Conservation (phyloP, 2,888 invertebrate genomes). For the Drosophila barbarae region DNA sequence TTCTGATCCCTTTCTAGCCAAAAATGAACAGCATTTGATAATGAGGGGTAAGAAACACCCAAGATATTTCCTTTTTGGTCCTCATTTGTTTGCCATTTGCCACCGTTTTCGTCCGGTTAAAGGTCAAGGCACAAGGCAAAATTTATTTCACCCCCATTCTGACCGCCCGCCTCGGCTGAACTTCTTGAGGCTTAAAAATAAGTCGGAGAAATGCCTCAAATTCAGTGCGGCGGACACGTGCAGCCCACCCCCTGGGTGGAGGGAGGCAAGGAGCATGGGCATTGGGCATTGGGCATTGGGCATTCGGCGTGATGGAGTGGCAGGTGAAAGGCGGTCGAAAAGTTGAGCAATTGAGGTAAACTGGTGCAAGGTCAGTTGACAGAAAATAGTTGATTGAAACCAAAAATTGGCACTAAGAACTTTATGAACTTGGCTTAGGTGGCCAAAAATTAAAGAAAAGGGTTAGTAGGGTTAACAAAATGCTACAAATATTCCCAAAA, state of each 20-base stretch:
- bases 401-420: not conserved
- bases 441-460: too few relatives aligned
- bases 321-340: constrained; percentile 10
- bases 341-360: constrained; percentile 29
- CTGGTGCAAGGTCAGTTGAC: constrained; percentile 25
- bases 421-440: not conserved
- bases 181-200: constrained; percentile 15
- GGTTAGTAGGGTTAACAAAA: not conserved
- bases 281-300: not conserved
- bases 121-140: constrained; percentile 52
- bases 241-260: not conserved
- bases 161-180: not conserved
- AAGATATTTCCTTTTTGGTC: not conserved
- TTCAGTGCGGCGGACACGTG: constrained; percentile 18
- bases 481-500: not conserved
- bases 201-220: constrained; percentile 22
- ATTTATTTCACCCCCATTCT: constrained; percentile 12
- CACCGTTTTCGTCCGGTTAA: constrained; percentile 38
- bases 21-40: constrained; percentile 1
- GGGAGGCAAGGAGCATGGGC: not conserved
- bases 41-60: constrained; percentile 1
- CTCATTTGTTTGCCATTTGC: constrained; percentile 24
- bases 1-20: not conserved
- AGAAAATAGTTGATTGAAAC: constrained; percentile 10
- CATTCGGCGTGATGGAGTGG: not conserved